Evolutionary conservation across 2,888 invertebrate species (phyloP).

Genomic region (Oligia latruncula): DNA sequence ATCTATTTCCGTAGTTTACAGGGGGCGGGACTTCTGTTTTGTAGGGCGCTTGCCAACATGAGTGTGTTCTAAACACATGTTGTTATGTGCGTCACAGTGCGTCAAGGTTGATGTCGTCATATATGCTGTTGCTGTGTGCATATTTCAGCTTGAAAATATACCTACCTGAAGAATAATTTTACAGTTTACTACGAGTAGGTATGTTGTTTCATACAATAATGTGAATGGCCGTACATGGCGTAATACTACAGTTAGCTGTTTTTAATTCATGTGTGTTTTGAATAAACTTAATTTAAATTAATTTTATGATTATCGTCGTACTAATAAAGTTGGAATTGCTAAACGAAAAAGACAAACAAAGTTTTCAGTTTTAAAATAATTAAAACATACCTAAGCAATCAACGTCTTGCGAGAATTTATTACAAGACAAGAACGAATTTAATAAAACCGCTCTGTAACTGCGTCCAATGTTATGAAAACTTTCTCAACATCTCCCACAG

Average conservation of each 20-base stretch:
- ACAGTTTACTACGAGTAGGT: background rate
- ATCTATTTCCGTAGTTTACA: slow-evolving; percentile 67
- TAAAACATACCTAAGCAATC: background rate
- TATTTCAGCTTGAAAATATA: slow-evolving; percentile 41
- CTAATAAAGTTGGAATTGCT: background rate
- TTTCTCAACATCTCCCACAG: slow-evolving; percentile 54
- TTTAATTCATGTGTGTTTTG: background rate
- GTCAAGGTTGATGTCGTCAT: slow-evolving; percentile 36
- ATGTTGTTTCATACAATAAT: background rate
- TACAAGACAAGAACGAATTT: background rate
- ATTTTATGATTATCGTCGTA: background rate
- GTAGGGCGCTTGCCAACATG: slow-evolving; percentile 40
- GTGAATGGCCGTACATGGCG: background rate
- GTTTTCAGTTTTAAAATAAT: background rate
- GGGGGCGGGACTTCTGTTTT: slow-evolving; percentile 61
- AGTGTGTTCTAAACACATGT: slow-evolving; percentile 25
- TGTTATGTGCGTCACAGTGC: slow-evolving; percentile 28
- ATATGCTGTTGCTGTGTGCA: slow-evolving; percentile 20
- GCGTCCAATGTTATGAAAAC: slow-evolving; percentile 1
- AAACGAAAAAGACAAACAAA: background rate
- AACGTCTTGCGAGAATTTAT: background rate
- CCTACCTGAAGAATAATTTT: slow-evolving; percentile 31
- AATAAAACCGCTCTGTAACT: background rate
- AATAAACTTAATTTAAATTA: background rate
- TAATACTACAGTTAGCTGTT: background rate